phyloP scores from a whole-genome alignment of 2,888 invertebrate species.

The Xanthostigma xanthostigma region DNA sequence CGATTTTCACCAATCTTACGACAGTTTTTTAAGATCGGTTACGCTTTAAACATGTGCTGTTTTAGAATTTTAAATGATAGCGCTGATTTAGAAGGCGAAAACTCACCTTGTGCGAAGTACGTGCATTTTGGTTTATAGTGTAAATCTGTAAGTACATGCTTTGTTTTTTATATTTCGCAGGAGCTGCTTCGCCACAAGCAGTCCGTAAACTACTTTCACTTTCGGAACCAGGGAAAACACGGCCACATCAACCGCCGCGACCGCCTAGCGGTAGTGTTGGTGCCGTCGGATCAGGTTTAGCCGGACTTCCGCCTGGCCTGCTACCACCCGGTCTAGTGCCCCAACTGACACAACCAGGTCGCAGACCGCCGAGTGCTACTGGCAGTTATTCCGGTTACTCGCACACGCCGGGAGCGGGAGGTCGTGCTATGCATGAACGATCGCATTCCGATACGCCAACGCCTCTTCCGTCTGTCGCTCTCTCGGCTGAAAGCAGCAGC shows the following conservation, averaged over 20 bases:
- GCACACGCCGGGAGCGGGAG: constrained; percentile 30
- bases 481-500: constrained; percentile 89
- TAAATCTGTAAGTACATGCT: too few species aligned
- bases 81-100: too few species aligned
- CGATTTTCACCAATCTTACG: too few species aligned
- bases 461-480: constrained; percentile 69
- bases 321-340: constrained; percentile 27
- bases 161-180: constrained; percentile 22
- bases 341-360: constrained; percentile 38
- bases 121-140: neutral
- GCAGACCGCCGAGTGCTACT: constrained; percentile 33
- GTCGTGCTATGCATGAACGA: constrained; percentile 64
- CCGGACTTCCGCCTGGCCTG: constrained; percentile 46
- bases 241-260: constrained; percentile 78
- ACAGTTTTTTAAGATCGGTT: too few species aligned
- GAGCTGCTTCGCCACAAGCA: constrained; percentile 92
- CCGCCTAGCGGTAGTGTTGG: constrained; percentile 33
- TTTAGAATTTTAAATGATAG: too few species aligned
- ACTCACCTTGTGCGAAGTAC: too few species aligned
- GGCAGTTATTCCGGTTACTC: constrained; percentile 22
- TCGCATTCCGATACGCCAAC: constrained; percentile 83
- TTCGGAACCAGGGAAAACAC: constrained; percentile 74
- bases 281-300: constrained; percentile 40
- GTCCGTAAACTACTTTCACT: constrained; percentile 89
- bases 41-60: too few species aligned